phyloP scores from a whole-genome alignment of 2,888 invertebrate species.

The Drosophila mulleri region DNA sequence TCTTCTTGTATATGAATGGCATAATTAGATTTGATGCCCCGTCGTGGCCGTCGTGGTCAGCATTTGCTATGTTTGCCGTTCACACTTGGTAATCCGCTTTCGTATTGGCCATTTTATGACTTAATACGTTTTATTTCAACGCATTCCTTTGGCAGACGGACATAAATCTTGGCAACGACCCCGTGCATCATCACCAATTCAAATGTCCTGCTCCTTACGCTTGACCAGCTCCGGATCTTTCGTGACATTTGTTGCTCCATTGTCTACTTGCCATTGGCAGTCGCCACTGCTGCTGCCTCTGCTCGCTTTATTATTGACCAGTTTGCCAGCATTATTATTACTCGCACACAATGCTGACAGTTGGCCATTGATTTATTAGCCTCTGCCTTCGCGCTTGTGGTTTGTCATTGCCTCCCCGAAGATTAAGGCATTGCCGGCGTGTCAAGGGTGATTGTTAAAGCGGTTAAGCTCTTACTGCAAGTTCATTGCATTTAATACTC shows the following conservation, averaged over 20 bases:
- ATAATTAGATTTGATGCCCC: constrained; percentile 77
- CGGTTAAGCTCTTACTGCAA: constrained; percentile 26
- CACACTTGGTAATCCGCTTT: constrained; percentile 81
- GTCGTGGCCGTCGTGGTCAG: constrained; percentile 43
- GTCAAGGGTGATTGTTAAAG: constrained; percentile 36
- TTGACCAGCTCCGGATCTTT: constrained; percentile 70
- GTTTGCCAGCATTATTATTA: constrained; percentile 76
- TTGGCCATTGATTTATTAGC: constrained; percentile 83
- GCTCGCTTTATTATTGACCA: constrained; percentile 77
- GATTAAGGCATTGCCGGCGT: constrained; percentile 26
- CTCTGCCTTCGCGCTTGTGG: constrained; percentile 54
- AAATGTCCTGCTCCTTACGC: constrained; percentile 71
- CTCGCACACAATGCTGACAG: constrained; percentile 83
- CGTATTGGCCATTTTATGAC: constrained; percentile 68
- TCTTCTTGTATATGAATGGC: constrained; percentile 69
- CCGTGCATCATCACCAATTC: constrained; percentile 73
- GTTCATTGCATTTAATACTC: constrained; percentile 20
- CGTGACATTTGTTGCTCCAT: constrained; percentile 78
- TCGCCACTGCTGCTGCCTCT: constrained; percentile 7
- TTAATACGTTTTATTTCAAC: constrained; percentile 81
- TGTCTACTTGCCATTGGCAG: constrained; percentile 40
- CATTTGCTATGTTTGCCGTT: constrained; percentile 36
- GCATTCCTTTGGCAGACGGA: constrained; percentile 60
- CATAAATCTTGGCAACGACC: constrained; percentile 71
- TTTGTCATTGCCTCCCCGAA: constrained; percentile 20